Percentiles rank a stretch among this genome's conserved stretches.
phyloP scores from a whole-genome alignment of 2,797 vertebrate species.

The Limosa lapponica region DNA sequence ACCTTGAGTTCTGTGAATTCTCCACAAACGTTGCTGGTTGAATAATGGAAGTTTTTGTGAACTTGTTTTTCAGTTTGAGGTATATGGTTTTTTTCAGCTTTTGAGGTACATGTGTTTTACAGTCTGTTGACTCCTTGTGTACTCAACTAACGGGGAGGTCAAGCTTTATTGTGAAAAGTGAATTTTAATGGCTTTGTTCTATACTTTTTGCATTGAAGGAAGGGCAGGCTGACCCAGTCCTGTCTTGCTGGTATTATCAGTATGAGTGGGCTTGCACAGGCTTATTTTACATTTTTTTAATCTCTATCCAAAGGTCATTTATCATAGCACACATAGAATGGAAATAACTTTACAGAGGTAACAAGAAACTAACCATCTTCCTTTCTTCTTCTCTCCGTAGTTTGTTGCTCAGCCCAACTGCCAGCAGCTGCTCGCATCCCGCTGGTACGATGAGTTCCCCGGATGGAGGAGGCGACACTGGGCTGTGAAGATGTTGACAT shows the following conservation, averaged over 20 bases:
- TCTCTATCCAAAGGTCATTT: not conserved
- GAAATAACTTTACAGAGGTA: not conserved
- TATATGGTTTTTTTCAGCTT: not conserved
- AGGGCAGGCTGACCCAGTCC: not conserved
- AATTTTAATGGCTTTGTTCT: not conserved
- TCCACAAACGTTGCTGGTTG: not conserved
- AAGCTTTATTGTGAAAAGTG: not conserved
- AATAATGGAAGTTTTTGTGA: not conserved
- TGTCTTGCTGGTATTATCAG: not conserved
- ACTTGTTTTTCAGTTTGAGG: not conserved
- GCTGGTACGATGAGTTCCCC: constrained; percentile 96
- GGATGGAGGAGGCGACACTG: constrained; percentile 97
- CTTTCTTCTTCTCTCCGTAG: constrained; percentile 76
- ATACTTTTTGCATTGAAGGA: not conserved
- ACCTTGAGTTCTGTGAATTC: not conserved
- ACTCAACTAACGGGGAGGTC: fast-evolving
- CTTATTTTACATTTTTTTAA: not conserved
- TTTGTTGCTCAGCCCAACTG: constrained; percentile 99
- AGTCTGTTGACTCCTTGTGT: not conserved
- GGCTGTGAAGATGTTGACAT: constrained; percentile 93
- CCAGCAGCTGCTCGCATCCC: constrained; percentile 95
- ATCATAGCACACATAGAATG: not conserved
- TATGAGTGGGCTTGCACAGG: not conserved
- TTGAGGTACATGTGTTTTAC: not conserved
- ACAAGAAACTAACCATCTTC: not conserved